A percentile compares a stretch with the other conserved stretches of the same genome.
Conservation (phyloP, 2,797 vertebrate species). For the Acanthurus lineatus region DNA sequence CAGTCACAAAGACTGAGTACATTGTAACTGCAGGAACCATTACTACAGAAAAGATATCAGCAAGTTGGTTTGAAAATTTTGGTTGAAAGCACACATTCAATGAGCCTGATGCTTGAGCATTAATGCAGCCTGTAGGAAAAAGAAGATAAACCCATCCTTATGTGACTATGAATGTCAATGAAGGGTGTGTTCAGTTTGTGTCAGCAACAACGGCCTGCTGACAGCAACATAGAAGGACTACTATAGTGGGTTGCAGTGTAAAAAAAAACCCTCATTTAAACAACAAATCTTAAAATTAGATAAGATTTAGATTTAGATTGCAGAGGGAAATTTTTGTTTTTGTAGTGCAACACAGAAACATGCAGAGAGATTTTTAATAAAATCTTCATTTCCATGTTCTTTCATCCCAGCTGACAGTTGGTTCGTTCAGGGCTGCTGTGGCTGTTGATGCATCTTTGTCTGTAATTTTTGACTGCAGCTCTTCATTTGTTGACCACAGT, state of each 20-base stretch:
- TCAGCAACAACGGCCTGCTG: slow-evolving; percentile 7
- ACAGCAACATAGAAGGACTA: not conserved
- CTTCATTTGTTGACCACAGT: no score
- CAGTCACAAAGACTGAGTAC: not conserved
- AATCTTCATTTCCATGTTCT: not conserved
- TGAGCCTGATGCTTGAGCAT: slow-evolving; percentile 17
- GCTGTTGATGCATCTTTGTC: no score
- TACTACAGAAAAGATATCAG: slow-evolving; percentile 15
- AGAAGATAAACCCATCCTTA: slow-evolving; percentile 17
- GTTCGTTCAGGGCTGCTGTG: not conserved
- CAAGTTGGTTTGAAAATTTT: slow-evolving; percentile 13
- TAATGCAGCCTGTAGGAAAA: slow-evolving; percentile 14
- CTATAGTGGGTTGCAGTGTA: slow-evolving; percentile 16
- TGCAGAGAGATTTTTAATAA: not conserved
- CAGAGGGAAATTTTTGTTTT: not conserved
- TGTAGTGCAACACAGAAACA: not conserved
- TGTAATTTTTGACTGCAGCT: no score
- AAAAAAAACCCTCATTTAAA: slow-evolving; percentile 21
- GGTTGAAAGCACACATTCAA: slow-evolving; percentile 30
- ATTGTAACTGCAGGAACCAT: not conserved
- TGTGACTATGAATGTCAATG: slow-evolving; percentile 41
- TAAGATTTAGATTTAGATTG: not conserved
- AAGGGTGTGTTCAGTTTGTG: slow-evolving; percentile 3
- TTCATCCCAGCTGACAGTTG: not conserved
- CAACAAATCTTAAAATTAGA: slow-evolving; percentile 21